Evolutionary conservation across 2,888 invertebrate species (phyloP), one percentile per base, ranked within the genome.

Genomic region (Epistrophe eligans): DNA sequence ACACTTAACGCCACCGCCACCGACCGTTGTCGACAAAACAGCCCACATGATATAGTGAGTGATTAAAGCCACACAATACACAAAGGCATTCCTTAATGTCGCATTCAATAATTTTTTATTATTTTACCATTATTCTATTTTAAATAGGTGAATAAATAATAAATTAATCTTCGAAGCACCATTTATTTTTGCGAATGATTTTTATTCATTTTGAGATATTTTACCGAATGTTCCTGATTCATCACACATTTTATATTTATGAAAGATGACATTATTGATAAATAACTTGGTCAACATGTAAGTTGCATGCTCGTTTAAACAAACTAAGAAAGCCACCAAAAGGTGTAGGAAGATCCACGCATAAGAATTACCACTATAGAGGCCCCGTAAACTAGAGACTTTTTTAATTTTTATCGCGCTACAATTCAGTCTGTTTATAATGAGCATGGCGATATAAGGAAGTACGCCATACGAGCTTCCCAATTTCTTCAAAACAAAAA

Each of bases 141-240:
- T 9, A 48, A 17, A 48, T 48, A 9, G 17, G 9, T 48, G n/a
- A 45, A 17, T 48, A 17, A 11, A 17, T 48, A 19, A 50, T 50
- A 52, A n/a, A 40, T 13, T 13, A 71, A 62, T 64, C 48, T 55
- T 32, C 4, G n/a, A 38, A n/a, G 5, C 17, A 71, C 28, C 40
- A 43, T 62, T 32, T 11, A 77, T 50, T 40, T 71, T 62, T 38
- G 11, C 32, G 7, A 24, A 35, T 45, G 2, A n/a, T n/a, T n/a
- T n/a, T 28, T 35, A 24, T 19, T 40, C 11, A 1, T 32, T 48
- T 4, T 8, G 64, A 62, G 35, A 9, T 9, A 24, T 38, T 38
- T 10, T 19, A 45, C 7, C 9, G 5, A 57, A 79, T 67, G 79
- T 84, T 79, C 83, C 73, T 45, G 60, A 70, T 64, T 80, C 66